A percentile compares a stretch with the other conserved stretches of the same genome.
Conservation (phyloP, 2,113 vertebrate genomes). For the Epinephelus cyanopodus region DNA sequence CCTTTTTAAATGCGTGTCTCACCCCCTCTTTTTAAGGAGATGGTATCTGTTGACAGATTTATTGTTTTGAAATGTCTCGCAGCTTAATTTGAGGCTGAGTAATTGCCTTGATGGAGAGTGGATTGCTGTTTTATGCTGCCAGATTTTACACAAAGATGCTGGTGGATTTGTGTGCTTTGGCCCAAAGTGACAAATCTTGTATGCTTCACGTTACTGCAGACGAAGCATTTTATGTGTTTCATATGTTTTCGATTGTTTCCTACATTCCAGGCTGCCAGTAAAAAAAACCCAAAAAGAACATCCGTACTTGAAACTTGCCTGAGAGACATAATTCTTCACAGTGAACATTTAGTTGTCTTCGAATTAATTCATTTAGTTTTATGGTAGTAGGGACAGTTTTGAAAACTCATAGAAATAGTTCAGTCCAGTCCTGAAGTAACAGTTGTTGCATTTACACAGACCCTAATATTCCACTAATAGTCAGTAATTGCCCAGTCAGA, state of each 20-base stretch:
- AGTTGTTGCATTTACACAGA: too few species aligned
- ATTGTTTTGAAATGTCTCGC: background rate
- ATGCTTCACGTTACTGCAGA: background rate
- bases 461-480: too few species aligned
- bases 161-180: conserved; percentile 10
- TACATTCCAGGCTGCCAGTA: background rate
- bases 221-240: background rate
- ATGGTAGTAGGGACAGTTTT: background rate
- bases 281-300: background rate
- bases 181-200: background rate
- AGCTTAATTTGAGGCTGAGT: conserved; percentile 10
- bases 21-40: background rate
- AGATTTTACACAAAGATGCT: background rate
- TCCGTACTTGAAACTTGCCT: background rate
- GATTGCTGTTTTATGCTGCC: background rate
- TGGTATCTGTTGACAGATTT: conserved; percentile 12
- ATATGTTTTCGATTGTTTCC: background rate
- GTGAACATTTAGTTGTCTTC: background rate
- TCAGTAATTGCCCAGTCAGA: too few species aligned
- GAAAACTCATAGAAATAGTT: background rate
- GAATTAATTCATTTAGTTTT: background rate
- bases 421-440: too few species aligned
- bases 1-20: background rate
- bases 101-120: background rate
- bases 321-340: background rate